Base-by-base conservation (phyloP, 2,888 invertebrate genomes). In the Himalopsyche anomala region DNA sequence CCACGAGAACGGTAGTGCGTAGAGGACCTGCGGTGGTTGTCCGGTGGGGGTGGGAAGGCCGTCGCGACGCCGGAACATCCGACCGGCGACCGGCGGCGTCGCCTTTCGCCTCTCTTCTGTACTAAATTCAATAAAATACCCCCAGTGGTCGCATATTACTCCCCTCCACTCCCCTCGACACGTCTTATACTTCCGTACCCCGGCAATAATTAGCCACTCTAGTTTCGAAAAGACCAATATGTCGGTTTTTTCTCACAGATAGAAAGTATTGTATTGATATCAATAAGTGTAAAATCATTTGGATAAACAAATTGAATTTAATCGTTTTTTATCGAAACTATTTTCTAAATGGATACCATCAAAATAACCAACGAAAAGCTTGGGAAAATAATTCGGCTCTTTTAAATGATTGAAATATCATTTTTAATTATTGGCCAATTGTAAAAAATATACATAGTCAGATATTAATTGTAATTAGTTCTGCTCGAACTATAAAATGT, bases 1-100 rank as follows among this genome's bases (percentile, higher is more conserved):
- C 62, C 62, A 62, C 62, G 62, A 62, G n/a, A 62, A 62, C 62
- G 62, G 62, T 62, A 62, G 62, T 62, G 62, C 62, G 62, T 62
- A 62, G 62, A 62, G 62, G 62, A 62, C 19, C 62, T 62, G 62
- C 28, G 62, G 28, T 56, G 56, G 56, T 56, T 19, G 56, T 56
- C 56, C 56, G 56, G n/a, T 28, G 62, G 62, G 62, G 19, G 28
- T 8, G 62, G 62, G 62, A 28, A 9, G 62, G 28, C 28, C 19
- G 62, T 19, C 62, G 62, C 62, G 62, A 62, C 62, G 62, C 62
- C 62, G 62, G 62, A 62, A 62, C 62, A 62, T 62, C 62, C 62
- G 62, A 62, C 62, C 62, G 62, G 62, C 62, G 62, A 62, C 62
- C 62, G 62, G 19, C 19, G 62, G 62, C 62, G 62, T 62, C 62